Conservation (phyloP, 1,140 invertebrate genomes). For the Drosophila ercepeae region DNA sequence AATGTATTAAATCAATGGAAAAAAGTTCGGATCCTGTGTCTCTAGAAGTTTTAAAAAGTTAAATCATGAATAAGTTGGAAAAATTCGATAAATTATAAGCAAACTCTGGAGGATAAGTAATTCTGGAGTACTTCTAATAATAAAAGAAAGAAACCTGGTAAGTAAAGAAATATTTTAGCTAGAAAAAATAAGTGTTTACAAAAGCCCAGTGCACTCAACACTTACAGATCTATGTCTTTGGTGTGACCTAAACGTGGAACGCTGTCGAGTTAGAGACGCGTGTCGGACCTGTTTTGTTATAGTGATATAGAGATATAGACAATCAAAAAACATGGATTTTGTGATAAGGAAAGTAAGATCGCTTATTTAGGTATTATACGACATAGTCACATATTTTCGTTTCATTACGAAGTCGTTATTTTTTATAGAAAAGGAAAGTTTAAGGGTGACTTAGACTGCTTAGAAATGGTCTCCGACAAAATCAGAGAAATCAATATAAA, state of each 20-base stretch:
- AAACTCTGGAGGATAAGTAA: slow-evolving; percentile 3
- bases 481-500: no score
- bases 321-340: slow-evolving; percentile 65
- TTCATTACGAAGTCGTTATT: not conserved
- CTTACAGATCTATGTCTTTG: slow-evolving; percentile 90
- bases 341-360: slow-evolving; percentile 41
- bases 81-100: slow-evolving; percentile 15
- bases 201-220: slow-evolving; percentile 83
- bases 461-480: no score
- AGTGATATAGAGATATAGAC: slow-evolving; percentile 64
- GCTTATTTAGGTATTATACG: slow-evolving; percentile 18
- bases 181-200: slow-evolving; percentile 60
- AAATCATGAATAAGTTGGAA: slow-evolving; percentile 4
- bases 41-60: not conserved
- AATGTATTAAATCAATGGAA: not conserved
- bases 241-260: slow-evolving; percentile 88
- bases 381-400: slow-evolving; percentile 1
- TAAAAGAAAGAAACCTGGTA: slow-evolving; percentile 33
- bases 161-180: slow-evolving; percentile 43
- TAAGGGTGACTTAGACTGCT: not conserved
- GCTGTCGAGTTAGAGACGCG: slow-evolving; percentile 89
- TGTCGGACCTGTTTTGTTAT: slow-evolving; percentile 87
- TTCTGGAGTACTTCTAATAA: slow-evolving; percentile 19
- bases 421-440: slow-evolving; percentile 2
- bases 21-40: no score